A percentile compares a stretch with the other conserved stretches of the same genome.
Evolutionary conservation across 2,888 invertebrate species (phyloP).

Genomic region (Leptura quadrifasciata): DNA sequence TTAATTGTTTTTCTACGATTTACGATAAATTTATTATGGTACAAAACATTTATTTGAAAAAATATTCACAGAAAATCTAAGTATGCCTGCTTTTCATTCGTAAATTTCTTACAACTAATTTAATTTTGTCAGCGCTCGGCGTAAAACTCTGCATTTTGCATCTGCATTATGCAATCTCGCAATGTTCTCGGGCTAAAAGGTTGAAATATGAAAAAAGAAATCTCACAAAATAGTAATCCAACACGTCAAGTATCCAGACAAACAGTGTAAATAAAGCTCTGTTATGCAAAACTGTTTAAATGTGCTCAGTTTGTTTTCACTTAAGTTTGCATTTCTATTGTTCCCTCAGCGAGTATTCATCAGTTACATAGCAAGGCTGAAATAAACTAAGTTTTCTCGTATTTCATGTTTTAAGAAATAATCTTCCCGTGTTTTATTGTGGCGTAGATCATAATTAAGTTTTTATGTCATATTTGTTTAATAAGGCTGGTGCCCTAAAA

Average conservation of each 20-base stretch:
- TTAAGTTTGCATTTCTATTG: conserved; percentile 7
- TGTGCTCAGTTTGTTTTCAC: conserved; percentile 7
- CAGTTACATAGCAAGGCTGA: conserved; percentile 12
- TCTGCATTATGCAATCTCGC: background rate
- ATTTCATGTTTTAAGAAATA: background rate
- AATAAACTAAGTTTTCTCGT: conserved; percentile 15
- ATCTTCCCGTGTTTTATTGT: background rate
- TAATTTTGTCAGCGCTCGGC: too few relatives aligned
- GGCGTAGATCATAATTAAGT: conserved; percentile 3
- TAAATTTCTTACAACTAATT: too few relatives aligned
- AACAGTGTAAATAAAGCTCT: background rate
- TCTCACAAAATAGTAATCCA: background rate
- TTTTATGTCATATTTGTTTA: conserved; percentile 4
- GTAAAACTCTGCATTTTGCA: background rate
- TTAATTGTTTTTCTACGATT: too few relatives aligned
- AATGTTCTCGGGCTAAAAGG: background rate
- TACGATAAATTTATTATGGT: too few relatives aligned
- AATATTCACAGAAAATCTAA: too few relatives aligned
- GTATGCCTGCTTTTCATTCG: too few relatives aligned
- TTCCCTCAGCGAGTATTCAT: background rate
- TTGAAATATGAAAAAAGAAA: background rate
- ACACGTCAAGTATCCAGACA: background rate
- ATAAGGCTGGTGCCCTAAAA: background rate
- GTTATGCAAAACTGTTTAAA: conserved; percentile 6
- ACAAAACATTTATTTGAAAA: too few relatives aligned